These are phyloP conservation scores for Mormoops blainvillei DNA, from an alignment of 2,113 vertebrate genomes.

Conservation along the genomic window DNA sequence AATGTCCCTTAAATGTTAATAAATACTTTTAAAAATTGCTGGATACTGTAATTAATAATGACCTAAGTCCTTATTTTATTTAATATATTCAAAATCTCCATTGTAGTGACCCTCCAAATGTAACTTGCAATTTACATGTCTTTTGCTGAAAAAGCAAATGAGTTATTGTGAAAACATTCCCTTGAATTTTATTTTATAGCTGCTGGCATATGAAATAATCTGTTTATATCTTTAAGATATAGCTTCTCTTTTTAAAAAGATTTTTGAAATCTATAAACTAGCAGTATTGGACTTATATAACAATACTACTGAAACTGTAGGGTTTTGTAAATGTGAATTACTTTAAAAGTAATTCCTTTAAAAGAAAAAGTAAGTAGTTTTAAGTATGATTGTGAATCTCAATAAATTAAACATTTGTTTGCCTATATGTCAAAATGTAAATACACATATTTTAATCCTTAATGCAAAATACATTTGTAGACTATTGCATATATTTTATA, in stretches of 20 bases:
- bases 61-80: background rate
- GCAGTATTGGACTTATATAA: background rate
- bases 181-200: constrained; percentile 2
- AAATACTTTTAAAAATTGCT: background rate
- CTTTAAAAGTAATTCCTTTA: background rate
- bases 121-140: background rate
- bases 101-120: background rate
- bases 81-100: background rate
- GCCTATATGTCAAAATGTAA: background rate
- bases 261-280: background rate
- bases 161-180: background rate
- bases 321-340: background rate
- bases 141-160: background rate
- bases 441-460: background rate
- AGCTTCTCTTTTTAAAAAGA: background rate
- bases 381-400: background rate
- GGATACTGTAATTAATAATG: background rate
- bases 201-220: background rate
- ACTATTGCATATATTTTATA: background rate
- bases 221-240: background rate
- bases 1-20: background rate
- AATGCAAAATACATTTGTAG: background rate
- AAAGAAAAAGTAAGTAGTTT: background rate
- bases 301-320: background rate
- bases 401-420: constrained; percentile 5